Conservation (phyloP, 2,797 vertebrate species). For the Phalanger gymnotis region DNA sequence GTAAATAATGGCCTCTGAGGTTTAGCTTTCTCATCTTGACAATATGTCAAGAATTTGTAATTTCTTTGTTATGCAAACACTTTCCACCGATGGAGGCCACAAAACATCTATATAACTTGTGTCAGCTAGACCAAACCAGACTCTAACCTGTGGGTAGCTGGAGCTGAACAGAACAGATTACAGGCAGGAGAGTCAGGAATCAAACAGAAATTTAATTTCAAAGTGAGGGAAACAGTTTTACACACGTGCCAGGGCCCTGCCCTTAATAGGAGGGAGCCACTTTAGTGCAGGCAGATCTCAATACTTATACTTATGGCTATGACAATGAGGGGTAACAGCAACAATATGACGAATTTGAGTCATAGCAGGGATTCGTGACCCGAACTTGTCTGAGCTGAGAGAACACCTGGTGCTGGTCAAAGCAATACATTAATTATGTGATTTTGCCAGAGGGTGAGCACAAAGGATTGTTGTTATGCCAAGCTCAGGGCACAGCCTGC, state of each 20-base stretch:
- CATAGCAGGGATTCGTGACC: background rate
- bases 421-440: background rate
- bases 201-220: background rate
- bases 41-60: background rate
- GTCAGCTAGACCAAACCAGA: background rate
- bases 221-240: background rate
- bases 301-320: background rate
- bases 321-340: background rate
- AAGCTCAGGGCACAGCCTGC: background rate
- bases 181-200: background rate
- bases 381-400: background rate
- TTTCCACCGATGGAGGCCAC: background rate
- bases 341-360: too few relatives aligned
- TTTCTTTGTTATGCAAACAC: background rate
- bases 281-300: background rate
- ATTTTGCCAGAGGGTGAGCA: background rate
- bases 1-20: background rate
- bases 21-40: background rate
- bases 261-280: background rate
- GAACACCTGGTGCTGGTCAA: background rate
- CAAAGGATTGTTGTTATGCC: background rate
- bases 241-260: background rate
- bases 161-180: background rate
- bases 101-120: background rate
- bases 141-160: background rate